Evolutionary conservation across 2,113 vertebrate genomes (phyloP).

Genomic region (Arizona elegans): DNA sequence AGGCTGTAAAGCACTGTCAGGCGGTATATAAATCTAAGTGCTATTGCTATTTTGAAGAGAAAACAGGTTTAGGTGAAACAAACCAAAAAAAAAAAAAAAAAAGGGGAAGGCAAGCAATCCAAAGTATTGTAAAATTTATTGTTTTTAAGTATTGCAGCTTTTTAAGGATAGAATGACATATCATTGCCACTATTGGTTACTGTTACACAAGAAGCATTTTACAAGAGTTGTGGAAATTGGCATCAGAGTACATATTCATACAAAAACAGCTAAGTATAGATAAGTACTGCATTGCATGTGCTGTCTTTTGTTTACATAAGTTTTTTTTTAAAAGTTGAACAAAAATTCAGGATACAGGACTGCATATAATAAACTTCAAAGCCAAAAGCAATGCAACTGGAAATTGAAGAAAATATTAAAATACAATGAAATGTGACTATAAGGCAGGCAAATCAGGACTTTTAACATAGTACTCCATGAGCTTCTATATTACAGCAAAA

Average conservation of each 20-base stretch:
- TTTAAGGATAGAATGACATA: constrained; percentile 66
- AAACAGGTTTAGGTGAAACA: constrained; percentile 26
- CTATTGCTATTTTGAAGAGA: constrained; percentile 12
- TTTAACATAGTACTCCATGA: constrained; percentile 52
- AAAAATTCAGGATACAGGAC: constrained; percentile 63
- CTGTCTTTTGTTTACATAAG: constrained; percentile 64
- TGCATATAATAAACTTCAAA: constrained; percentile 70
- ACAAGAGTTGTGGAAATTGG: constrained; percentile 68
- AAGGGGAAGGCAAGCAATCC: constrained; percentile 60
- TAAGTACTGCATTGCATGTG: constrained; percentile 67
- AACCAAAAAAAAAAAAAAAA: constrained; percentile 31
- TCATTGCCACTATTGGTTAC: constrained; percentile 70
- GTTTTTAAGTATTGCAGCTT: constrained; percentile 78
- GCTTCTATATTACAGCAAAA: constrained; percentile 63
- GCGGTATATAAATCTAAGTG: too few species aligned
- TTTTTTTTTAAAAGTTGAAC: constrained; percentile 26
- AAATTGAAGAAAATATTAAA: constrained; percentile 59
- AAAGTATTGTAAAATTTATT: constrained; percentile 83
- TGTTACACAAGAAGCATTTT: constrained; percentile 73
- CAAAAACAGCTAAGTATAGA: constrained; percentile 67
- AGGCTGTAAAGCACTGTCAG: too few species aligned
- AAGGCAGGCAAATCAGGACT: constrained; percentile 60
- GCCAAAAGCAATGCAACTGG: constrained; percentile 66
- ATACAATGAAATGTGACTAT: constrained; percentile 60
- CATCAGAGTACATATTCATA: constrained; percentile 69